Evolutionary conservation across 2,888 invertebrate genomes (phyloP).

Genomic region (Phoenoteleia sp.): DNA sequence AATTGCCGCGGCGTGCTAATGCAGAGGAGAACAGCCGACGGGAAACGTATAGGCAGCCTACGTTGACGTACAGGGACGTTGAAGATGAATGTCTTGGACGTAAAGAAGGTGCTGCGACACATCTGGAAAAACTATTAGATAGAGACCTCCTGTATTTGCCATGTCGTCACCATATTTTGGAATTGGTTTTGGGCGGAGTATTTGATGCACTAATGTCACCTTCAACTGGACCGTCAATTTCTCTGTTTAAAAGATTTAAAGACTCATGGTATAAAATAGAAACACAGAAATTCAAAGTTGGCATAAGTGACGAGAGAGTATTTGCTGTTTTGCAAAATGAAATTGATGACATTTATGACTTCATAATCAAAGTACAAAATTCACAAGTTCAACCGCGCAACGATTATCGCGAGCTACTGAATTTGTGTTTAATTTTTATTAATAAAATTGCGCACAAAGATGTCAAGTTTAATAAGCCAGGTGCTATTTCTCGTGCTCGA

Average conservation of each 20-base stretch:
- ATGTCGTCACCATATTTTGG: slow-evolving; percentile 54
- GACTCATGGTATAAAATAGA: slow-evolving; percentile 60
- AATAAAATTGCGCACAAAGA: slow-evolving; percentile 61
- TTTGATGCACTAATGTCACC: slow-evolving; percentile 54
- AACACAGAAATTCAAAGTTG: slow-evolving; percentile 49
- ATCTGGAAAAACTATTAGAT: not conserved
- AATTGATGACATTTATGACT: slow-evolving; percentile 2
- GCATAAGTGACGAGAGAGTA: slow-evolving; percentile 26
- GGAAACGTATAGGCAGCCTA: not conserved
- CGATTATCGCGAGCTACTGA: not conserved
- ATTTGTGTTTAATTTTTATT: slow-evolving; percentile 74
- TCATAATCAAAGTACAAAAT: not conserved
- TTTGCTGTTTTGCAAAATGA: slow-evolving; percentile 6
- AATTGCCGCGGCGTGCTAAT: not conserved
- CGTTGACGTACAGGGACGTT: slow-evolving; percentile 55
- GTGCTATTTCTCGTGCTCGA: slow-evolving; percentile 76
- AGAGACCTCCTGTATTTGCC: not conserved
- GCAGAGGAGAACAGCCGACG: not conserved
- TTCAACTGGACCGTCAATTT: slow-evolving; percentile 70
- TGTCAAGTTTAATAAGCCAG: slow-evolving; percentile 73
- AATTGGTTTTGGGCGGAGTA: slow-evolving; percentile 66
- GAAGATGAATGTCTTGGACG: slow-evolving; percentile 51
- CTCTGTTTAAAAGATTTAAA: slow-evolving; percentile 71
- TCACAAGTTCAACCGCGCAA: not conserved
- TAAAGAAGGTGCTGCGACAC: too few species aligned